Evolutionary conservation across 1,140 invertebrate species (phyloP).

Genomic region (Heliconius nattereri): DNA sequence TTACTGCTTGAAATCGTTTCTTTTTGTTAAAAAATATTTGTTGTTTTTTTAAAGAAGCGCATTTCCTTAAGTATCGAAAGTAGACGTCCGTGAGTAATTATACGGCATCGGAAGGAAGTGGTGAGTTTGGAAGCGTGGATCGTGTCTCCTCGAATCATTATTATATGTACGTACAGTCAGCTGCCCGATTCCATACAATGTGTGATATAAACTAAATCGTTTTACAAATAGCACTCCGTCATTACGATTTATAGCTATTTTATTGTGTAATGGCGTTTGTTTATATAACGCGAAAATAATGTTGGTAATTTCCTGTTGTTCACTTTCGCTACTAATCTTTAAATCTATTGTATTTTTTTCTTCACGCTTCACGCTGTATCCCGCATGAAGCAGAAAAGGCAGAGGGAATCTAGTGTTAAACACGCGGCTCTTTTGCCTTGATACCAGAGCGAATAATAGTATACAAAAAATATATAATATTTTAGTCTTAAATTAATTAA

Average conservation of each 20-base stretch:
- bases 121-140: slow-evolving; percentile 56
- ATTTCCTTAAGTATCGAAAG: slow-evolving; percentile 37
- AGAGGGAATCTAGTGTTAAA: no score
- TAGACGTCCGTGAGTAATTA: slow-evolving; percentile 52
- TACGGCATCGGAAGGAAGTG: slow-evolving; percentile 79
- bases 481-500: neutral
- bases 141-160: slow-evolving; percentile 65
- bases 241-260: neutral
- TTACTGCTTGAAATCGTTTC: no score
- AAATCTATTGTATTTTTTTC: neutral
- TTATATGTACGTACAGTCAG: slow-evolving; percentile 43
- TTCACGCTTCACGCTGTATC: no score
- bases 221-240: slow-evolving; percentile 1
- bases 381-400: no score
- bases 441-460: neutral
- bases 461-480: neutral
- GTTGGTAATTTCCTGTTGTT: slow-evolving; percentile 55
- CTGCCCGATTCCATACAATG: neutral
- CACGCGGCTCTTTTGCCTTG: no score
- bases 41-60: slow-evolving; percentile 29
- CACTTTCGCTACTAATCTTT: slow-evolving; percentile 8
- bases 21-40: no score
- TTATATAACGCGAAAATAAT: slow-evolving; percentile 38
- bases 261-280: slow-evolving; percentile 1
- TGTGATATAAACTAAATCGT: slow-evolving; percentile 14